Percentiles rank a stretch among this genome's conserved stretches.
phyloP scores from a whole-genome alignment of 2,797 vertebrate genomes.

The Melanotaenia parkinsoni region DNA sequence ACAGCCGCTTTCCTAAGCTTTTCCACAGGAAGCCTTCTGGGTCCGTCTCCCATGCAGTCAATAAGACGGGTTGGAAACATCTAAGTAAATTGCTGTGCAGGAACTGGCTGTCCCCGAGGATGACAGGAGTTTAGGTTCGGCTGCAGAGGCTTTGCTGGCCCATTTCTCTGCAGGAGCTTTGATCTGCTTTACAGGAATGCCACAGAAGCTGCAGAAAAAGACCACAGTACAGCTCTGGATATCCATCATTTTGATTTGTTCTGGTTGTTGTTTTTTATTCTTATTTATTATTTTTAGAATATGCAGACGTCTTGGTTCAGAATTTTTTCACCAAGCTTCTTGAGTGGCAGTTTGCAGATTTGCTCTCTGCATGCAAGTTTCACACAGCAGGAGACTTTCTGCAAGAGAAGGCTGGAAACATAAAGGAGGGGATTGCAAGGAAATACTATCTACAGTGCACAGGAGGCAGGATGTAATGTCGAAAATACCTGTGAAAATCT shows the following conservation, averaged over 20 bases:
- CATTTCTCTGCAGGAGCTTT: background rate
- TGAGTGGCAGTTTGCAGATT: no score
- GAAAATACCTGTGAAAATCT: no score
- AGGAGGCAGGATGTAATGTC: no score
- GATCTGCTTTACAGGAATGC: background rate
- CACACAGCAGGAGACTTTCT: no score
- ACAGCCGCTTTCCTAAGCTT: background rate
- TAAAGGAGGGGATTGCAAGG: no score
- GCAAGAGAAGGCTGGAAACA: no score
- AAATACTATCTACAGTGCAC: no score
- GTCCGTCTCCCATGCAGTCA: background rate
- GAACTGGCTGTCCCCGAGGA: background rate
- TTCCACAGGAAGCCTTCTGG: background rate
- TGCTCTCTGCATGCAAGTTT: no score
- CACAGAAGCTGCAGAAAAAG: background rate
- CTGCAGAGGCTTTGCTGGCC: background rate
- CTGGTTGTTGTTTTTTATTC: no score
- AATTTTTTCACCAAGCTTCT: no score
- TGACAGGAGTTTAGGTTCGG: background rate
- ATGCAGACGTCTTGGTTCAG: no score
- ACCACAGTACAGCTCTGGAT: accelerated
- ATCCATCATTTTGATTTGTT: background rate
- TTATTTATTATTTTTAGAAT: no score
- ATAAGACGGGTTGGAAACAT: background rate
- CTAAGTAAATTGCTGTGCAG: background rate